phyloP scores from a whole-genome alignment of 2,888 invertebrate species.

The Leucoma salicis region DNA sequence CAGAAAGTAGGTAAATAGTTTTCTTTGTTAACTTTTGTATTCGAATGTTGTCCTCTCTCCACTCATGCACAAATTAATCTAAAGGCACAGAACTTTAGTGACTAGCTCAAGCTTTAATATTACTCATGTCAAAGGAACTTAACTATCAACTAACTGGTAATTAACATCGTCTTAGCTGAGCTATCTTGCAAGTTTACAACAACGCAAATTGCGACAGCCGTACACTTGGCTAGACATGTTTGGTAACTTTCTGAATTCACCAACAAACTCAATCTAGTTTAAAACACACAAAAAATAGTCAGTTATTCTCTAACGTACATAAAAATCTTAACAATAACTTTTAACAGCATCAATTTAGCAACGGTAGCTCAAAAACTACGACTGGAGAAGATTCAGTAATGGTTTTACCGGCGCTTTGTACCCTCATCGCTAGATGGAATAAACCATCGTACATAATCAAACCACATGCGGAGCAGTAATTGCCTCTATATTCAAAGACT shows the following conservation, averaged over 20 bases:
- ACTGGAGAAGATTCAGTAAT: conserved; percentile 66
- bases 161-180: conserved; percentile 53
- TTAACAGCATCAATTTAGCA: conserved; percentile 73
- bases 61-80: no score
- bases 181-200: conserved; percentile 14
- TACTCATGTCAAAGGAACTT: conserved; percentile 57
- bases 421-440: conserved; percentile 72
- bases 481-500: conserved; percentile 80
- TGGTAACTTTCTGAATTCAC: conserved; percentile 37
- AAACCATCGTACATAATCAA: conserved; percentile 76
- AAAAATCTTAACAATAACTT: conserved; percentile 61
- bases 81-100: no score
- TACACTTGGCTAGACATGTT: no score
- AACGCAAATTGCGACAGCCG: conserved; percentile 1
- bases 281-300: conserved; percentile 34
- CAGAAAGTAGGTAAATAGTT: no score
- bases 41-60: no score
- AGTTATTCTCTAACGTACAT: conserved; percentile 30
- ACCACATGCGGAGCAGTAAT: conserved; percentile 81
- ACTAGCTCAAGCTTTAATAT: conserved; percentile 40
- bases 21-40: no score
- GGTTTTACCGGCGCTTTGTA: conserved; percentile 70
- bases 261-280: conserved; percentile 42
- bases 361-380: conserved; percentile 77
- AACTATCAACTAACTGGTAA: conserved; percentile 63